phyloP scores from a whole-genome alignment of 2,113 vertebrate species.

The Podarcis cretensis region DNA sequence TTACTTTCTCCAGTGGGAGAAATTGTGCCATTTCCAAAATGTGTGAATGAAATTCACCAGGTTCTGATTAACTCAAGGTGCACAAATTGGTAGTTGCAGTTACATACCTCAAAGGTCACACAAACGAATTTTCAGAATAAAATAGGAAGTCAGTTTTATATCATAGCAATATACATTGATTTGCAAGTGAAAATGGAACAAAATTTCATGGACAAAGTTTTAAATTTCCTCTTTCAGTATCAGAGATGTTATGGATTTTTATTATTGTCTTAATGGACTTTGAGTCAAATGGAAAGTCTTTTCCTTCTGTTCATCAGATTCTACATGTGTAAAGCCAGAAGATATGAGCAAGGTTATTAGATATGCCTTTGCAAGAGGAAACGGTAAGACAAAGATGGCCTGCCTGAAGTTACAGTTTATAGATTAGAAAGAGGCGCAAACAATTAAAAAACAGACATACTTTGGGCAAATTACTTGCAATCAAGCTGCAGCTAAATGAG shows the following conservation, averaged over 20 bases:
- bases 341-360: slow-evolving; percentile 74
- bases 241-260: slow-evolving; percentile 44
- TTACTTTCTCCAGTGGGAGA: slow-evolving; percentile 47
- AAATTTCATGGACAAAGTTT: slow-evolving; percentile 47
- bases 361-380: slow-evolving; percentile 71
- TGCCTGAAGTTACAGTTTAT: slow-evolving; percentile 82
- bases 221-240: slow-evolving; percentile 62
- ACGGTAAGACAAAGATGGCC: slow-evolving; percentile 73
- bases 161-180: slow-evolving; percentile 5
- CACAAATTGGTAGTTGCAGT: slow-evolving; percentile 37
- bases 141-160: slow-evolving; percentile 22
- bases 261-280: slow-evolving; percentile 64
- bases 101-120: slow-evolving; percentile 37
- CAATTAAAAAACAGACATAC: slow-evolving; percentile 78
- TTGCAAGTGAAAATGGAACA: slow-evolving; percentile 33
- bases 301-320: slow-evolving; percentile 67
- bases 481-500: slow-evolving; percentile 81
- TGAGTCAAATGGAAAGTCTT: slow-evolving; percentile 58
- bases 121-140: slow-evolving; percentile 16
- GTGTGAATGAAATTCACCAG: slow-evolving; percentile 46
- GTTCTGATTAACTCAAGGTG: slow-evolving; percentile 56
- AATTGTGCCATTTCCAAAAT: slow-evolving; percentile 46
- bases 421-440: slow-evolving; percentile 77
- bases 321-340: slow-evolving; percentile 67
- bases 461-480: slow-evolving; percentile 84